Conservation (phyloP, 2,797 vertebrate species). For the Spinus olivaceus region DNA sequence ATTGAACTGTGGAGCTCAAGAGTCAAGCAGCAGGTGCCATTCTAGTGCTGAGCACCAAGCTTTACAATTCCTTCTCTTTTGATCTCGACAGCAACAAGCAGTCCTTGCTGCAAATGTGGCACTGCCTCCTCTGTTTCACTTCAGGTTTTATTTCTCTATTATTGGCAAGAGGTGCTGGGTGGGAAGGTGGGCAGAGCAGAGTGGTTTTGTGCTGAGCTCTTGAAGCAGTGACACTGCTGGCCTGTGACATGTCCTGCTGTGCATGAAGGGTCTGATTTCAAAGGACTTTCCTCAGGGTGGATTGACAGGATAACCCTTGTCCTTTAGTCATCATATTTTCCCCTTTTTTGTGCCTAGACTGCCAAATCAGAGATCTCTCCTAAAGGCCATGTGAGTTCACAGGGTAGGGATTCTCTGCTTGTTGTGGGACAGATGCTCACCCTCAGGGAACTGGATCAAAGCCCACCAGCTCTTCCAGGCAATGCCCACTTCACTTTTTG, state of each 20-base stretch:
- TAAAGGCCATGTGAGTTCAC: rapidly evolving
- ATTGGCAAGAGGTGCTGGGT: not conserved
- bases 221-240: not conserved
- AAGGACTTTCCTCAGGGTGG: not conserved
- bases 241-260: not conserved
- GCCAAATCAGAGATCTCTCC: not conserved
- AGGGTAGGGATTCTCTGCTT: not conserved
- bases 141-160: not conserved
- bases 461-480: not conserved
- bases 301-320: not conserved
- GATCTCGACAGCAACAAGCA: not conserved
- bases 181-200: not conserved
- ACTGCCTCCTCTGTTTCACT: not conserved
- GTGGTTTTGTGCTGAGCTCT: not conserved
- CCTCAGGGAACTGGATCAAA: not conserved
- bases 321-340: not conserved
- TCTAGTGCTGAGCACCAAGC: not conserved
- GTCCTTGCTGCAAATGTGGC: not conserved
- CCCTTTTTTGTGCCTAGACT: not conserved
- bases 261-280: not conserved
- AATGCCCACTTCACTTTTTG: not conserved
- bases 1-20: not conserved
- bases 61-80: not conserved
- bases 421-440: not conserved
- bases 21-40: not conserved